A percentile compares a stretch with the other conserved stretches of the same genome.
These are phyloP conservation scores for Rhabdornis inornatus DNA, from an alignment of 2,113 vertebrate species.

Conservation along the genomic window DNA sequence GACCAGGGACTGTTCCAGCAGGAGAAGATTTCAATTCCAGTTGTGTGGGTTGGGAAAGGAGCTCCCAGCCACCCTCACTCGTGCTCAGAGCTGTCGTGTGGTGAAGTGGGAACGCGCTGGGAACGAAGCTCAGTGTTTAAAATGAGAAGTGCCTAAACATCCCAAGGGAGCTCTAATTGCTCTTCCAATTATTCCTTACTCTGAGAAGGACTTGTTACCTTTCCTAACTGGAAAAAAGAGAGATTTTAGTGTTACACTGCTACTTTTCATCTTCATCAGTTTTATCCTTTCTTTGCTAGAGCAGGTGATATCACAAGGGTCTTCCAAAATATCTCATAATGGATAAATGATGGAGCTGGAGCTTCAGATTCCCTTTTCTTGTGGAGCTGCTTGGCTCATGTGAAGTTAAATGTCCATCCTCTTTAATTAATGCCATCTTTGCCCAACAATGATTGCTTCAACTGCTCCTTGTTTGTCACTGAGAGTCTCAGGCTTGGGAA, in stretches of 20 bases:
- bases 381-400: neutral
- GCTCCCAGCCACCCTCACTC: neutral
- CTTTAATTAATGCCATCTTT: neutral
- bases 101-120: accelerated
- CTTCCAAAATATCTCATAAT: neutral
- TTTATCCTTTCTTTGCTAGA: neutral
- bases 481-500: neutral
- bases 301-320: neutral
- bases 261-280: neutral
- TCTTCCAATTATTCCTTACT: neutral
- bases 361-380: neutral
- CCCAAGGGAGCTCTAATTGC: neutral
- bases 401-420: neutral
- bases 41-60: neutral
- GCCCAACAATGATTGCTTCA: neutral
- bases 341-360: neutral
- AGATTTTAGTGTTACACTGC: neutral
- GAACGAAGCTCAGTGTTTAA: accelerated
- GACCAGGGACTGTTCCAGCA: accelerated
- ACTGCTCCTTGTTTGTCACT: neutral
- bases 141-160: neutral
- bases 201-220: neutral
- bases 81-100: accelerated
- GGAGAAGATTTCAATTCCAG: neutral
- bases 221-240: neutral